Base-by-base conservation (phyloP, 35 echinoderm and acorn worm genomes). In the Diadema setosum region DNA sequence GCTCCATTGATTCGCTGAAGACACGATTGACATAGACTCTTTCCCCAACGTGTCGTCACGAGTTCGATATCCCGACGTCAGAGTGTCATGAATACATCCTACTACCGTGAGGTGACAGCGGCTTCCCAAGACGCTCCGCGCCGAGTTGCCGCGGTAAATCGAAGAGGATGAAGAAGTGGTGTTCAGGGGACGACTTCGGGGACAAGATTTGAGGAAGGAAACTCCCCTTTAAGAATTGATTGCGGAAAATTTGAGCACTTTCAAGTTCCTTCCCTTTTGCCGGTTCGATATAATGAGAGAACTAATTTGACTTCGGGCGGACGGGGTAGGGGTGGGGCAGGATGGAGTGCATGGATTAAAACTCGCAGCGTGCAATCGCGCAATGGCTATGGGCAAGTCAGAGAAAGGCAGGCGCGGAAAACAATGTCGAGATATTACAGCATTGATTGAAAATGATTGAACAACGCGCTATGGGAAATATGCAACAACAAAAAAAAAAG, bases 211-310 rank as follows among this genome's bases (percentile, higher is more conserved):
- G 21, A 78, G 73, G 73, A 78, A 78, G 73, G 73, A 78, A 78
- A 41, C 40, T 20, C 27, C 40, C 73, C 40, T 78, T 78, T 78
- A 78, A 78, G 73, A 78, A 78, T 78, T 78, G 40, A 78, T 78
- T 78, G 73, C 73, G 73, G 73, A 78, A 78, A 78, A 78, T 78
- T 78, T 78, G 73, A 78, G 73, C 73, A 78, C 73, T 78, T 78
- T 78, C 40, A 16, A 78, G 44, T 21, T 35, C 44, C 73, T 41
- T 78, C 44, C 73, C 73, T 78, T 42, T 78, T 78, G 37, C 35
- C 63, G 63, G 63, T 29, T 67, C 63, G 29, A 67, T 67, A 67
- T 67, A 67, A 67, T 34, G 63, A 67, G 63, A 67, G 63, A 34
- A 34, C 63, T 26, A 33, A 33, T 67, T 67, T 33, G 63, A 15